Conservation (phyloP, 2,888 invertebrate genomes). For the Watsonalla cultraria region DNA sequence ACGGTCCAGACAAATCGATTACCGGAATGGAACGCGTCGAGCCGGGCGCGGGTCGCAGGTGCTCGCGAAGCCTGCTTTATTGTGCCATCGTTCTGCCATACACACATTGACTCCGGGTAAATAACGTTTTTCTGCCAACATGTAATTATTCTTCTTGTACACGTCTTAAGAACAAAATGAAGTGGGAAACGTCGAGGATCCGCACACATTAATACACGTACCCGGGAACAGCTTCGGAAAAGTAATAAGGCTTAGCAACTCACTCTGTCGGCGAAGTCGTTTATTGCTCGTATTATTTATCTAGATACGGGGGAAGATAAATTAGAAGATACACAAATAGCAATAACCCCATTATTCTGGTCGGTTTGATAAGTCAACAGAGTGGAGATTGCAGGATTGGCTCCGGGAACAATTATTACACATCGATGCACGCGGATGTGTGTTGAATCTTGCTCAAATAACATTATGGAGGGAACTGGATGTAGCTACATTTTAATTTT, state of each 20-base stretch:
- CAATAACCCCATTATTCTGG: constrained; percentile 39
- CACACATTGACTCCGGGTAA: constrained; percentile 37
- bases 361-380: constrained; percentile 34
- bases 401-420: constrained; percentile 19
- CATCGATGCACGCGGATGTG: constrained; percentile 12
- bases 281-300: constrained; percentile 18
- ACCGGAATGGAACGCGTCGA: constrained; percentile 46
- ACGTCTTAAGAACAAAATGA: constrained; percentile 24
- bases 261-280: constrained; percentile 34
- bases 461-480: background rate
- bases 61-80: constrained; percentile 47
- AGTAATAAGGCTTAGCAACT: constrained; percentile 37
- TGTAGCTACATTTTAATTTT: background rate
- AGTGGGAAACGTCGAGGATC: constrained; percentile 21
- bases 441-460: background rate
- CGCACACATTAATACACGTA: constrained; percentile 29
- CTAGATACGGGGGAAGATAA: constrained; percentile 32
- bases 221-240: constrained; percentile 16
- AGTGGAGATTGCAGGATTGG: constrained; percentile 28
- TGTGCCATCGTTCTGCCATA: constrained; percentile 30
- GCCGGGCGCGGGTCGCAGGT: constrained; percentile 40
- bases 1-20: constrained; percentile 71
- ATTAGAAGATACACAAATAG: constrained; percentile 37
- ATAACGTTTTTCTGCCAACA: constrained; percentile 22
- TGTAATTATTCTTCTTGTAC: constrained; percentile 34